Percentiles rank a stretch among this genome's conserved stretches.
phyloP scores from a whole-genome alignment of 2,888 invertebrate species.

The Mimumesa dahlbomi region DNA sequence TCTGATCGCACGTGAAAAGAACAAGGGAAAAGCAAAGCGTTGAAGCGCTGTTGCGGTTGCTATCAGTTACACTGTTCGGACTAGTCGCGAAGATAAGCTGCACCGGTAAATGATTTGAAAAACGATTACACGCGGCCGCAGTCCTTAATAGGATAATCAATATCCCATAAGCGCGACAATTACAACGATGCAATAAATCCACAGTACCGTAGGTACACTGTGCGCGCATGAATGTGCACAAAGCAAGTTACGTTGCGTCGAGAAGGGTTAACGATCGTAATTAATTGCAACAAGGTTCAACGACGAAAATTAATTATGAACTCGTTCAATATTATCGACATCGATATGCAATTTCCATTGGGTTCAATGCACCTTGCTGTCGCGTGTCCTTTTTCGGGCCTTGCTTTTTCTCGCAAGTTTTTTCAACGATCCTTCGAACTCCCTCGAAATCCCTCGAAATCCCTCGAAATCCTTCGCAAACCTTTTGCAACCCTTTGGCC shows the following conservation, averaged over 20 bases:
- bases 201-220: not conserved
- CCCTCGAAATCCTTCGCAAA: too few relatives aligned
- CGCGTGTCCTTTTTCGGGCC: constrained; percentile 18
- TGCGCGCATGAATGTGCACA: not conserved
- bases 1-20: too few relatives aligned
- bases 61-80: constrained; percentile 1
- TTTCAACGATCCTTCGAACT: too few relatives aligned
- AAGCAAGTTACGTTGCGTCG: not conserved
- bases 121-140: constrained; percentile 1
- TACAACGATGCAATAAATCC: not conserved
- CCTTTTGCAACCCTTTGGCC: constrained; percentile 22
- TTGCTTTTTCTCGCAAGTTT: too few relatives aligned
- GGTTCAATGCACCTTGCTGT: not conserved
- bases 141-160: constrained; percentile 10
- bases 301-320: constrained; percentile 1
- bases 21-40: not conserved
- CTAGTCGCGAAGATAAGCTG: not conserved
- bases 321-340: constrained; percentile 1
- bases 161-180: constrained; percentile 9
- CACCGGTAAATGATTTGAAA: constrained; percentile 5
- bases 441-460: too few relatives aligned
- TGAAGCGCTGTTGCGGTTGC: not conserved
- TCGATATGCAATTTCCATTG: not conserved
- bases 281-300: constrained; percentile 1
- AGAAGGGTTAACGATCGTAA: constrained; percentile 3